phyloP scores from a whole-genome alignment of 2,113 vertebrate species.

The Bufo bufo region DNA sequence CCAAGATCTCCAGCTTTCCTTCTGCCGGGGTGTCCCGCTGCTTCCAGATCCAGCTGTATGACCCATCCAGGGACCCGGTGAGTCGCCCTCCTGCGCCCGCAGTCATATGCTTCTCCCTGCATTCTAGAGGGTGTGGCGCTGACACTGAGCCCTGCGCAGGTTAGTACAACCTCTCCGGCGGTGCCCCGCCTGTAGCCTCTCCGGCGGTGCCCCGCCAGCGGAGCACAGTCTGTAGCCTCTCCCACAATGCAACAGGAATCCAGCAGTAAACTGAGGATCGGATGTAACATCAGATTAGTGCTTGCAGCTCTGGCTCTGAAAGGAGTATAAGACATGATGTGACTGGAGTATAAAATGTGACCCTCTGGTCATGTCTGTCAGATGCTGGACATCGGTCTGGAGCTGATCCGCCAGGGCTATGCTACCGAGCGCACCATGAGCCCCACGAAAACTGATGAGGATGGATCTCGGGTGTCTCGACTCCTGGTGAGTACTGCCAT shows the following conservation, averaged over 20 bases:
- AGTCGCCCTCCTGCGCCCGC: not conserved
- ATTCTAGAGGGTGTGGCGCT: no score
- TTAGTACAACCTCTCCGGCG: no score
- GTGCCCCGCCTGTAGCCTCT: no score
- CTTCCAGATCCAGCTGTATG: conserved; percentile 82
- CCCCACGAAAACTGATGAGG: conserved; percentile 63
- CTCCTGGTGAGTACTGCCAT: conserved; percentile 69
- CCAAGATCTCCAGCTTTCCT: conserved; percentile 85
- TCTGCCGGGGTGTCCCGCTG: conserved; percentile 74
- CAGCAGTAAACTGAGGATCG: no score
- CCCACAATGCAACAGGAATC: no score
- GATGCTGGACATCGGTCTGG: conserved; percentile 80
- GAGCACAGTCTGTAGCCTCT: no score
- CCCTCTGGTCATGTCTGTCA: conserved; percentile 54
- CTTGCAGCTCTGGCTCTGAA: not conserved
- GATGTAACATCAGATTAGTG: not conserved
- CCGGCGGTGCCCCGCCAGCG: no score
- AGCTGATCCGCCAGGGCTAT: conserved; percentile 79
- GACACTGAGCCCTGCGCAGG: no score
- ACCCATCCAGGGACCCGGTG: conserved; percentile 44
- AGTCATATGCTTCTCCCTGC: no score
- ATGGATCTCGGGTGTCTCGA: conserved; percentile 64
- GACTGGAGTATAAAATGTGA: not conserved
- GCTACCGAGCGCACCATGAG: conserved; percentile 66
- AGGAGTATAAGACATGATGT: not conserved